Base-by-base conservation (phyloP, 2,113 vertebrate species). In the Larimichthys crocea region DNA sequence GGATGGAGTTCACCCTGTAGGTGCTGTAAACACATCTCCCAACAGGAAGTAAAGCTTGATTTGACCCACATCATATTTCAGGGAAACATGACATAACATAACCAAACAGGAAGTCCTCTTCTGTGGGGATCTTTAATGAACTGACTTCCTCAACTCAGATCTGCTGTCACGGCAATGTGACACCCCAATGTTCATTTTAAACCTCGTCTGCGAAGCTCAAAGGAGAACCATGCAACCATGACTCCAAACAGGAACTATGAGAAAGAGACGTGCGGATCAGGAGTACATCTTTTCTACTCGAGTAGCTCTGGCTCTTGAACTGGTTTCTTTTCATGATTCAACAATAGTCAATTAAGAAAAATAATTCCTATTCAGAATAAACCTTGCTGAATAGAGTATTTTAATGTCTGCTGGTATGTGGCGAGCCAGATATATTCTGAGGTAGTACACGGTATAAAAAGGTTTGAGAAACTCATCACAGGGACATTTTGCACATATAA, bases 101-200 rank as follows among this genome's bases (percentile, higher is more conserved):
- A 67, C 66, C 60, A 64, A 77, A 44, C 74, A 50, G 68, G 50
- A 71, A 74, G 40, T 0, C 24, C 14, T 74, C 60, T 74, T 81
- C 83, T 44, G 26, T 12, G 15, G 74, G 72, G 62, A 71, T 53
- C 49, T 52, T 9, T 82, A 72, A 86, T 65, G 76, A 91, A 71
- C 70, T 53, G 48, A 79, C 46, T 29, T 74, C 56, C 67, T 82
- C 83, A 85, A 48, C 66, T 42, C 60, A 73, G 65, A 83, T 73
- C 74, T 80, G 81, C 80, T 68, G 61, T 53, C 59, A 60, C 31
- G 44, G 29, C 9, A 63, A 74, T 64, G 20, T 40, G 74, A 82
- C 44, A 22, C 46, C 56, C 62, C 46, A 57, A 31, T 53, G 44
- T 15, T 62, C 26, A 50, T 72, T 81, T 69, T n/a, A 69, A 73